Base-by-base conservation (phyloP, 2,797 vertebrate species). In the Fistularia tabacaria region DNA sequence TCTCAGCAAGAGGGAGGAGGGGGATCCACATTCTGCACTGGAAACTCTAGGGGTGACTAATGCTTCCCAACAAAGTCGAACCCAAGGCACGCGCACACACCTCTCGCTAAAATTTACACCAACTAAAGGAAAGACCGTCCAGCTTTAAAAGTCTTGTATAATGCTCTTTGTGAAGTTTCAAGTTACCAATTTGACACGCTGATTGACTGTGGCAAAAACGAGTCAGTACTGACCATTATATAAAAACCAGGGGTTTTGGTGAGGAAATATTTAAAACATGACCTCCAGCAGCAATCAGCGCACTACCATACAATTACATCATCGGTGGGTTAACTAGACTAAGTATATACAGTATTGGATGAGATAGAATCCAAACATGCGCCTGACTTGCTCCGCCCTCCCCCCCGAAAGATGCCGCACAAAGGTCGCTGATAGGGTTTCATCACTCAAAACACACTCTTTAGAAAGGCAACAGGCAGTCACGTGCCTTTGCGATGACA, bases 61-160 rank as follows among this genome's bases (percentile, higher is more conserved):
- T 40, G 39, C 39, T 40, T 40, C 39, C 10, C 10, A 10, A 40
- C 39, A 51, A 38, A 38, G 50, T 37, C 50, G 14, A 37, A 14
- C 49, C 37, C 38, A 51, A 6, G 39, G n/a, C 38, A 39, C 14
- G 15, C 13, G 10, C 38, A 13, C 13, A 37, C 11, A 7, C 8
- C 7, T 43, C 42, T n/a, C 54, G 50, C 62, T 73, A 73, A 79
- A 73, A 75, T 45, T 48, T 59, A 69, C 9, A 76, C 49, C 62
- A 66, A 61, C 70, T 74, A 60, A 49, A 64, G 59, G 72, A 66
- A 12, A 80, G 51, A 53, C 38, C 62, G 59, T 66, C 60, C 64
- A 76, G 59, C 64, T 74, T 71, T 71, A 67, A 70, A 59, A 73
- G 61, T 77, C 54, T 58, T 66, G 68, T 43, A 78, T 54, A 67